Evolutionary conservation across 2,888 invertebrate species (phyloP).

Genomic region (Euspilapteryx auroguttella): DNA sequence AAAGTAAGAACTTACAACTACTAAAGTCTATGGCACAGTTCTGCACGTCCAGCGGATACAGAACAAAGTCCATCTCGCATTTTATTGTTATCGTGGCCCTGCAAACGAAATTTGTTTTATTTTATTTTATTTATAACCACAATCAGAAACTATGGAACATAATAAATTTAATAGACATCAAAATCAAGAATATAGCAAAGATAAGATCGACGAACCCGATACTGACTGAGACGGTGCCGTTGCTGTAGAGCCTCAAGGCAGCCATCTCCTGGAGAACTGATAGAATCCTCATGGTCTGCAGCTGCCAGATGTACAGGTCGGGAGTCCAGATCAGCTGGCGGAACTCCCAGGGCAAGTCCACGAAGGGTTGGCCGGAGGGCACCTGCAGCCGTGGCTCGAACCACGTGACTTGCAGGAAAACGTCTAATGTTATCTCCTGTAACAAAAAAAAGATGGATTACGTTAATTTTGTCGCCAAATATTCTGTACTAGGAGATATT

Average conservation of each 20-base stretch:
- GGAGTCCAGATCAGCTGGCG: slow-evolving; percentile 64
- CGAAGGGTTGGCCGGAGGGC: slow-evolving; percentile 41
- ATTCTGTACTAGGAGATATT: too few species aligned
- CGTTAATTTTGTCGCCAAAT: too few species aligned
- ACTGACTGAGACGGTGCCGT: slow-evolving; percentile 66
- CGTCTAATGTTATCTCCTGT: slow-evolving; percentile 66
- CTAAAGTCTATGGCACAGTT: slow-evolving; percentile 67
- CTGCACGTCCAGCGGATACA: slow-evolving; percentile 66
- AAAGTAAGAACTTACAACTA: slow-evolving; percentile 69
- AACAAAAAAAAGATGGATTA: slow-evolving; percentile 6
- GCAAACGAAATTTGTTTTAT: slow-evolving; percentile 15
- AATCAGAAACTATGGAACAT: too few species aligned
- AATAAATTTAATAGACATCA: too few species aligned
- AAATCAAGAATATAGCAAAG: too few species aligned
- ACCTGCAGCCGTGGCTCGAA: slow-evolving; percentile 52
- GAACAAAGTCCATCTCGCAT: slow-evolving; percentile 67
- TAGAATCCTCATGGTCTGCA: slow-evolving; percentile 63
- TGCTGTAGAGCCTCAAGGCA: slow-evolving; percentile 60
- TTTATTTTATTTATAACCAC: too few species aligned
- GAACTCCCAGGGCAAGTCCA: slow-evolving; percentile 66
- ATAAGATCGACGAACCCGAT: slow-evolving; percentile 68
- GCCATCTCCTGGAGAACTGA: slow-evolving; percentile 67
- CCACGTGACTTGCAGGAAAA: slow-evolving; percentile 68
- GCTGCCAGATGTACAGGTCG: slow-evolving; percentile 66
- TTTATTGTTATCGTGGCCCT: slow-evolving; percentile 67